A percentile compares a stretch with the other conserved stretches of the same genome.
Conservation (phyloP, 2,888 invertebrate species). For the Pharmacophagus antenor region DNA sequence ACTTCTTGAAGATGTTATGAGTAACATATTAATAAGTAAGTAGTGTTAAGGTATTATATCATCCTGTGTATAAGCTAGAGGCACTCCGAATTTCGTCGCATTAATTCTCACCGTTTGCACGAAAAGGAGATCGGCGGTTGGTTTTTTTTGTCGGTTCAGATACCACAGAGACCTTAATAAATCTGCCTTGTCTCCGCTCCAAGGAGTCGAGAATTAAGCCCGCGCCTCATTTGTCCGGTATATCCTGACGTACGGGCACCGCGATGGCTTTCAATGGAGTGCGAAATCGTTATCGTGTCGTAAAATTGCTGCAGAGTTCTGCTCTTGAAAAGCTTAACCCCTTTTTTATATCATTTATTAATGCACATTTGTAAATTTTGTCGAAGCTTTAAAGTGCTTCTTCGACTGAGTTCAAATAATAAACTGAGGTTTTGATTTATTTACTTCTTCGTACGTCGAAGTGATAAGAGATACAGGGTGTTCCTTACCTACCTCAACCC, state of each 20-base stretch:
- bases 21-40: too few species aligned
- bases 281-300: slow-evolving; percentile 33
- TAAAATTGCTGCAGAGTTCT: slow-evolving; percentile 26
- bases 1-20: too few species aligned
- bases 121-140: slow-evolving; percentile 45
- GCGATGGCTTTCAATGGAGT: slow-evolving; percentile 23
- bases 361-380: slow-evolving; percentile 11
- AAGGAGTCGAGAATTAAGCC: slow-evolving; percentile 49
- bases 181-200: slow-evolving; percentile 58
- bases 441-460: too few species aligned
- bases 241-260: slow-evolving; percentile 52
- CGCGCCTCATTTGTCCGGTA: slow-evolving; percentile 52
- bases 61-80: slow-evolving; percentile 42
- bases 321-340: slow-evolving; percentile 4
- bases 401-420: too few species aligned
- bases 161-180: slow-evolving; percentile 60
- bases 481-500: too few species aligned
- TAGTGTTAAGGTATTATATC: slow-evolving; percentile 37
- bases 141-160: slow-evolving; percentile 42
- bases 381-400: not conserved
- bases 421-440: too few species aligned
- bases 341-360: slow-evolving; percentile 15
- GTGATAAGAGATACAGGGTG: too few species aligned
- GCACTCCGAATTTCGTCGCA: slow-evolving; percentile 50
- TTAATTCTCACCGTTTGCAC: slow-evolving; percentile 52